phyloP scores from a whole-genome alignment of 2,797 vertebrate genomes.

The Chanos chanos region DNA sequence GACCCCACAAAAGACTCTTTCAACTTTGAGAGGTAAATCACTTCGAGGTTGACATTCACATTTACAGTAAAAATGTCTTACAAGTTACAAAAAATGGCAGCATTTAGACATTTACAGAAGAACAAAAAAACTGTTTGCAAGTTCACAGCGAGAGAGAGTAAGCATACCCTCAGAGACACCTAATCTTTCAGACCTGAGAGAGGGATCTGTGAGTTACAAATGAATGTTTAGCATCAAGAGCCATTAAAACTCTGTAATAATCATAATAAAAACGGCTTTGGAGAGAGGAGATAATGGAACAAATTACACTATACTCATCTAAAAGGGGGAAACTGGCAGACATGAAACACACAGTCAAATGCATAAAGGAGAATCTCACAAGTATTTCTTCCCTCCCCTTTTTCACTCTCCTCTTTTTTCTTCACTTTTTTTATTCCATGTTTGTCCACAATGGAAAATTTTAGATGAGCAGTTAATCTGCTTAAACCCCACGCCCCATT shows the following conservation, averaged over 20 bases:
- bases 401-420: background rate
- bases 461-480: constrained; percentile 29
- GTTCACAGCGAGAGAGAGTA: too few relatives aligned
- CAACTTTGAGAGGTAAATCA: too few relatives aligned
- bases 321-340: constrained; percentile 50
- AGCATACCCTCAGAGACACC: background rate
- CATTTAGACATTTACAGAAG: too few relatives aligned
- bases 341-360: constrained; percentile 5
- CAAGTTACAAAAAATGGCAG: too few relatives aligned
- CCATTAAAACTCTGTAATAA: constrained; percentile 48
- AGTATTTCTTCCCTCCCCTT: constrained; percentile 13
- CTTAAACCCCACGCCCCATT: constrained; percentile 20
- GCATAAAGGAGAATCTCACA: constrained; percentile 19
- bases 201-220: too few relatives aligned
- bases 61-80: too few relatives aligned
- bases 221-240: constrained; percentile 39
- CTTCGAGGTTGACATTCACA: too few relatives aligned
- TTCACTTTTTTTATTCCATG: constrained; percentile 15
- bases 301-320: constrained; percentile 58
- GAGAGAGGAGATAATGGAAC: constrained; percentile 55
- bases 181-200: too few relatives aligned
- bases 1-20: too few relatives aligned
- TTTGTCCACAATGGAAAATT: constrained; percentile 38
- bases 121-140: too few relatives aligned
- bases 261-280: constrained; percentile 41